Conservation (phyloP, 2,797 vertebrate species). For the Scyliorhinus canicula region DNA sequence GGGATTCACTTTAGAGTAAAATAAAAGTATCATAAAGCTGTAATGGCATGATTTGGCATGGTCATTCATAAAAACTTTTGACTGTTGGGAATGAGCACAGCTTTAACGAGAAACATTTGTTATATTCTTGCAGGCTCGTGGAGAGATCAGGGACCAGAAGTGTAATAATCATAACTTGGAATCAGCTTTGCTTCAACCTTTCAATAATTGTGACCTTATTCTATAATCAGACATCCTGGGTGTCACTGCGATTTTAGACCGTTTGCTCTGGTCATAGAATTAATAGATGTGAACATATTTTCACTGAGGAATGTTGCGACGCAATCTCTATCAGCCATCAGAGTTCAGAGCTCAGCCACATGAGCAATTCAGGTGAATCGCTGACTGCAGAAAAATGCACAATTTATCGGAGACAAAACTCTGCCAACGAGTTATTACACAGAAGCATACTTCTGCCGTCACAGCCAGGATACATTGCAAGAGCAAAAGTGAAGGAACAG, state of each 20-base stretch:
- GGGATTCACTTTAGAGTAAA: neutral
- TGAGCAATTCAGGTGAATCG: neutral
- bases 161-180: neutral
- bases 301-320: neutral
- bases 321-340: neutral
- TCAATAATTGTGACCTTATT: neutral
- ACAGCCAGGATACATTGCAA: neutral
- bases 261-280: neutral
- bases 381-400: neutral
- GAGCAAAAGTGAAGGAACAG: neutral
- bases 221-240: neutral
- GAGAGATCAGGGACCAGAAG: neutral
- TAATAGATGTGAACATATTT: neutral
- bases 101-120: neutral
- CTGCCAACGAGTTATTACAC: neutral
- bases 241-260: neutral
- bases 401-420: neutral
- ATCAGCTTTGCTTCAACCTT: neutral
- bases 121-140: neutral
- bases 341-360: neutral
- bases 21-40: neutral
- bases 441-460: too few species aligned
- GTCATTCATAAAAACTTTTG: neutral
- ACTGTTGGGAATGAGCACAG: neutral
- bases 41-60: neutral